Evolutionary conservation across 2,797 vertebrate genomes (phyloP), one percentile per base, ranked within the genome.

Genomic region (Linurgus olivaceus): DNA sequence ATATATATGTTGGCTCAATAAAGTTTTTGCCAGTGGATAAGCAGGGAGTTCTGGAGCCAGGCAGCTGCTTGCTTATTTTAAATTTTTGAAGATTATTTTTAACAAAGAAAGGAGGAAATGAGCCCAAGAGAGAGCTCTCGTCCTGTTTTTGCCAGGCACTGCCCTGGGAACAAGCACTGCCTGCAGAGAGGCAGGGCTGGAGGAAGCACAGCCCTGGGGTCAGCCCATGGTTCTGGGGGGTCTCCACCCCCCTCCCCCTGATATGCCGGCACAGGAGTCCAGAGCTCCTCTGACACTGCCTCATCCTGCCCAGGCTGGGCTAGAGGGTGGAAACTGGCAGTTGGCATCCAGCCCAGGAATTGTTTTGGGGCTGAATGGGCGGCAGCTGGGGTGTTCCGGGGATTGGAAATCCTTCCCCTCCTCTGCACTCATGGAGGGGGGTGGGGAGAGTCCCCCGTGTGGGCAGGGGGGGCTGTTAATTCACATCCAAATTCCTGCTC

Each of bases 301-400:
- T 79, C 3, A 2, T 72, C n/a, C 51, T 73, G 90, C 74, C 76
- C 58, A 40, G 23, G 31, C 40, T 75, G 79, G 44, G 86, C 72
- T 47, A 72, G 35, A 85, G 59, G 44, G 55, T 77, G 85, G 92
- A 86, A 95, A 44, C 71, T 6, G 19, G 37, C 3, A 1, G 37
- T 52, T 95, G 94, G 93, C 94, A 6, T 31, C 47, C 48, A 40
- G 91, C 93, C 96, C n/a, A 4, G 63, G 82, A 94, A 96, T 97
- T 97, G 96, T 97, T 96, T 88, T 50, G 90, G 91, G 93, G 80
- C 72, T 94, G 88, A 97, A 97, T 96, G 92, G 87, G 79, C 48
- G 57, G 80, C 72, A 92, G 90, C 58, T 17, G 31, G 68, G 62
- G 44, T 84, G 94, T 96, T 95, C 92, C 82, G 74, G 93, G 82